Evolutionary conservation across 2,113 vertebrate species (phyloP).

Genomic region (Odontesthes bonariensis): DNA sequence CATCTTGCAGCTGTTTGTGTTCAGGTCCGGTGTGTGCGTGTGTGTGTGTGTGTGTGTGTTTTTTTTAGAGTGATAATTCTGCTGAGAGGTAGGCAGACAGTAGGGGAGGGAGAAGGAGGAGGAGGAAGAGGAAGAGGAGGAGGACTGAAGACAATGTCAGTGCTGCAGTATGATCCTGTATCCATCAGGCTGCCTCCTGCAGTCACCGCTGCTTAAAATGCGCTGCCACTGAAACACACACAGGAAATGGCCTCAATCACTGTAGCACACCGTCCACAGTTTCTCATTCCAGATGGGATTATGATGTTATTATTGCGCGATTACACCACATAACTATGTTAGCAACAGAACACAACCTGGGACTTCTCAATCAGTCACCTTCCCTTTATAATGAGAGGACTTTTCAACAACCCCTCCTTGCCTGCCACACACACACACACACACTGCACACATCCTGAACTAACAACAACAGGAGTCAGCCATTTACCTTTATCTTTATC

Average conservation of each 20-base stretch:
- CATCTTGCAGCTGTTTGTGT: slow-evolving; percentile 46
- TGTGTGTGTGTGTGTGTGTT: slow-evolving; percentile 34
- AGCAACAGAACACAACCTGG: slow-evolving; percentile 76
- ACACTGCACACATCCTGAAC: slow-evolving; percentile 38
- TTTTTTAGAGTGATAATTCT: slow-evolving; percentile 73
- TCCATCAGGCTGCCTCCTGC: slow-evolving; percentile 78
- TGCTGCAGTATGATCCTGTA: slow-evolving; percentile 79
- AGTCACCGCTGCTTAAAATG: slow-evolving; percentile 76
- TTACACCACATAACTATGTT: slow-evolving; percentile 78
- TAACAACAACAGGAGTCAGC: slow-evolving; percentile 58
- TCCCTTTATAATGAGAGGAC: slow-evolving; percentile 59
- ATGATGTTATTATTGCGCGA: slow-evolving; percentile 80
- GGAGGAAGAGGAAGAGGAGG: slow-evolving; percentile 64
- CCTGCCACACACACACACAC: slow-evolving; percentile 32
- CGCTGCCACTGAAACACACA: slow-evolving; percentile 59
- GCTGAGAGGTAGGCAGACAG: slow-evolving; percentile 77
- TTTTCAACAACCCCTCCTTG: slow-evolving; percentile 65
- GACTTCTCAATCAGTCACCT: slow-evolving; percentile 79
- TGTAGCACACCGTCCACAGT: slow-evolving; percentile 72
- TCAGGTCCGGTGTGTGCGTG: slow-evolving; percentile 14
- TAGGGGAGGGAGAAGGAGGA: slow-evolving; percentile 62
- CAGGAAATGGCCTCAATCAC: slow-evolving; percentile 80
- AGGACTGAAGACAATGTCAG: slow-evolving; percentile 80
- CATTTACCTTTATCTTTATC: slow-evolving; percentile 54
- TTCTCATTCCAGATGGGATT: slow-evolving; percentile 80